Percentiles rank a stretch among this genome's conserved stretches.
Evolutionary conservation across 2,888 invertebrate species (phyloP).

Genomic region (Tinea trinotella): DNA sequence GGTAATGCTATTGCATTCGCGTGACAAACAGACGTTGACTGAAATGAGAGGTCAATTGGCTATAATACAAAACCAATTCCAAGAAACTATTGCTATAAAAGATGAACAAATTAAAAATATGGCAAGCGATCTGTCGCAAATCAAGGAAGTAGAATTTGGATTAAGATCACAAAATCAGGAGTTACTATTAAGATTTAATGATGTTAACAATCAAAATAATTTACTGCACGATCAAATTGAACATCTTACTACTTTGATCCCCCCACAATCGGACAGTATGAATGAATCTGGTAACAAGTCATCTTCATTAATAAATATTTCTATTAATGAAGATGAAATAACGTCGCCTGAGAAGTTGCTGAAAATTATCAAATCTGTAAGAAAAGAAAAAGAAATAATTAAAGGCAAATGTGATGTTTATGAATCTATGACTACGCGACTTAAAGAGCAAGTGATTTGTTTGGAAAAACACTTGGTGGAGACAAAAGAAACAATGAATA

Average conservation of each 20-base stretch:
- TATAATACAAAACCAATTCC: constrained; percentile 73
- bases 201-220: constrained; percentile 85
- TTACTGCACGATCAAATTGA: constrained; percentile 90
- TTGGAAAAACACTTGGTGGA: constrained; percentile 83
- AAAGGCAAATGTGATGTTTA: constrained; percentile 88
- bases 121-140: constrained; percentile 74
- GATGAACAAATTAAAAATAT: constrained; percentile 77
- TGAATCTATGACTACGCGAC: constrained; percentile 84
- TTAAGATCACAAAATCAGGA: constrained; percentile 77
- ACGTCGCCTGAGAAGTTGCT: constrained; percentile 87
- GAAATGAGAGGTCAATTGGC: constrained; percentile 79
- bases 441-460: constrained; percentile 82
- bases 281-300: constrained; percentile 67
- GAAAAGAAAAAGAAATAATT: constrained; percentile 92
- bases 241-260: constrained; percentile 80
- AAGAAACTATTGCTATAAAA: constrained; percentile 75
- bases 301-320: constrained; percentile 63
- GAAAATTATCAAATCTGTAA: constrained; percentile 88
- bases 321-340: constrained; percentile 73
- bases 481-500: constrained; percentile 74
- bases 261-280: constrained; percentile 63
- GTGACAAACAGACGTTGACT: constrained; percentile 78
- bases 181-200: constrained; percentile 77
- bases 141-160: constrained; percentile 77
- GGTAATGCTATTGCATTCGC: constrained; percentile 85